These are phyloP conservation scores for Gavia stellata DNA, from an alignment of 2,113 vertebrate genomes.

Conservation along the genomic window DNA sequence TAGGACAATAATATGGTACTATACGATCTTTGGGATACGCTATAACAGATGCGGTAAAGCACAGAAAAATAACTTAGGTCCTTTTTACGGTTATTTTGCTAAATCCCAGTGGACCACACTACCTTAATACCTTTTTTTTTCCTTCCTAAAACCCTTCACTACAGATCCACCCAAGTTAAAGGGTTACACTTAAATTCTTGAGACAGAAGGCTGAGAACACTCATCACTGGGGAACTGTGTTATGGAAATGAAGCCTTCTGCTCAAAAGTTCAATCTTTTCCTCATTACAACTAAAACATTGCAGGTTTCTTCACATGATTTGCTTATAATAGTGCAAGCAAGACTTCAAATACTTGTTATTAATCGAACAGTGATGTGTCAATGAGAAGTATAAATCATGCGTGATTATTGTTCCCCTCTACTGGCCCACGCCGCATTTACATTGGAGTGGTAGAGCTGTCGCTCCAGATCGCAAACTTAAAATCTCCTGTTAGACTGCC, in stretches of 20 bases:
- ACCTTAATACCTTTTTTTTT: no score
- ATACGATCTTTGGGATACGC: rapidly evolving
- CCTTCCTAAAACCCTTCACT: not conserved
- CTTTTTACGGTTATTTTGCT: not conserved
- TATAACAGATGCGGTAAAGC: not conserved
- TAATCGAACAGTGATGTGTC: not conserved
- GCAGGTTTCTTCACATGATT: not conserved
- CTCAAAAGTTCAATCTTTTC: not conserved
- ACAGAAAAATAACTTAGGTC: not conserved
- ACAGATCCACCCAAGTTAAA: not conserved
- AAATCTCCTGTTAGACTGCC: not conserved
- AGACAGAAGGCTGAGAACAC: not conserved
- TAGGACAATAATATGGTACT: not conserved
- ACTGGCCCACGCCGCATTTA: not conserved
- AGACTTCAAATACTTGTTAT: not conserved
- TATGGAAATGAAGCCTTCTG: not conserved
- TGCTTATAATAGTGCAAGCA: not conserved
- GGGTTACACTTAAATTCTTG: not conserved
- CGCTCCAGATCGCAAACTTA: not conserved
- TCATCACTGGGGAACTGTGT: not conserved
- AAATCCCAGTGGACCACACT: not conserved
- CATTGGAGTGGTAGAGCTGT: not conserved
- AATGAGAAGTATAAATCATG: not conserved
- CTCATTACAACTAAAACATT: rapidly evolving
- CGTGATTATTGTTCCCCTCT: not conserved